Evolutionary conservation across 2,113 vertebrate genomes (phyloP).

Genomic region (human (Homo sapiens)): GRCh38 chr19:30352001-30352500

Average conservation of each 20-base stretch:
- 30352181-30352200: slow-evolving; percentile 96
- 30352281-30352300: slow-evolving; percentile 95
- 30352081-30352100: slow-evolving; percentile 99
- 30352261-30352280: slow-evolving; percentile 96
- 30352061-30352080: slow-evolving; percentile 93
- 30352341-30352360: slow-evolving; percentile 87
- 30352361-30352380: slow-evolving; percentile 84
- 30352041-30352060: slow-evolving; percentile 92
- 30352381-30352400: slow-evolving; percentile 84
- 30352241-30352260: slow-evolving; percentile 97
- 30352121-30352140: slow-evolving; percentile 99
- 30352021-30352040: slow-evolving; percentile 91
- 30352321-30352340: slow-evolving; percentile 90
- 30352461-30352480: slow-evolving; percentile 98
- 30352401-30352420: slow-evolving; percentile 80
- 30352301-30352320: slow-evolving; percentile 93
- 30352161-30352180: slow-evolving; percentile 98
- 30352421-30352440: slow-evolving; percentile 87
- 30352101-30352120: slow-evolving; percentile 99
- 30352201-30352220: slow-evolving; percentile 95
- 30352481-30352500: slow-evolving; percentile 91
- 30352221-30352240: slow-evolving; percentile 96
- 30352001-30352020: slow-evolving; percentile 96
- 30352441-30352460: slow-evolving; percentile 91
- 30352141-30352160: slow-evolving; percentile 99